Base-by-base conservation (phyloP, 2,888 invertebrate species). In the Thymelicus acteon region DNA sequence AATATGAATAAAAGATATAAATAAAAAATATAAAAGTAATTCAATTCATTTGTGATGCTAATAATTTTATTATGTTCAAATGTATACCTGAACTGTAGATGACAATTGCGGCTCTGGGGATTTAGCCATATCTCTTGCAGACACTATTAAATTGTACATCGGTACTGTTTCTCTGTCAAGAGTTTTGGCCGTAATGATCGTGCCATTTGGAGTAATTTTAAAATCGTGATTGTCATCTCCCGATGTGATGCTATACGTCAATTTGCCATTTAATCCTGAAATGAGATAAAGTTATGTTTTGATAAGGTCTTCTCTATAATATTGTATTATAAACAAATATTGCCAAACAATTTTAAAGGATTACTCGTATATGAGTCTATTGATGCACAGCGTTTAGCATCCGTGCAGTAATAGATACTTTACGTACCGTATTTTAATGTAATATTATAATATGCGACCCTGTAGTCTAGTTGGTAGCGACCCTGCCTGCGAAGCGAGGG, bases 91-190 rank as follows among this genome's bases (percentile, higher is more conserved):
- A 8, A 97, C 97, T 49, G 97, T 97, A 15, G 98, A 97, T 24
- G 98, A 97, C 64, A 98, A 94, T 70, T 96, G 95, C 67, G 96
- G 96, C 80, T 96, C 96, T 40, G 96, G 96, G 74, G 95, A 95
- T 76, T 94, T 93, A 10, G 98, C 98, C 86, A 96, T 96, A 90
- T 99, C 99, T 67, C 95, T 96, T 47, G 98, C 99, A 66, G 96
- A 96, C 60, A 99, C 96, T 54, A 97, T 95, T 80, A 99, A 94
- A 86, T 96, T 97, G 93, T 98, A 99, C 39, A 96, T 94, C 13
- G 96, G 95, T 75, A 96, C 95, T 54, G 95, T 95, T 91, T 99
- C 99, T 74, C 99, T 95, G 88, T 99, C 98, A 81, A 99, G 94
- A 58, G 89, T 83, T 76, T 95, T 95, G 72, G 94, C 95, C 6